These are phyloP conservation scores for Cosmia trapezina DNA, from an alignment of 2,888 invertebrate species.

Conservation along the genomic window DNA sequence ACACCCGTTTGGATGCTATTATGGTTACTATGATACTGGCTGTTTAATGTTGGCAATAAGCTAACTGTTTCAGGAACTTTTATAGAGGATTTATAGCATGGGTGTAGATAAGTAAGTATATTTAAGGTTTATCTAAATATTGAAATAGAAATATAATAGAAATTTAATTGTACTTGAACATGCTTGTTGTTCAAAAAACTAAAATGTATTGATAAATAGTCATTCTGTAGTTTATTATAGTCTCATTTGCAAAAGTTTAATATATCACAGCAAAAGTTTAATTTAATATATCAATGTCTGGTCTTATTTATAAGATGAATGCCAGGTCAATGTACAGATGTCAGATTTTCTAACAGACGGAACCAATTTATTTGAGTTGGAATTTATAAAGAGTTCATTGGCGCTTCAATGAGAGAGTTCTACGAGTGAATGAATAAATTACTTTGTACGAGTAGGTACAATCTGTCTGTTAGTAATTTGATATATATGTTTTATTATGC, in stretches of 20 bases:
- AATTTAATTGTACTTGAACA: not conserved
- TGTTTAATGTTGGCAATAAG: too few relatives aligned
- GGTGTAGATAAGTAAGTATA: too few relatives aligned
- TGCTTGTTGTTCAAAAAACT: not conserved
- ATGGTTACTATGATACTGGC: too few relatives aligned
- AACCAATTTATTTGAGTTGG: constrained; percentile 48
- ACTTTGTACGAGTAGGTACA: constrained; percentile 43
- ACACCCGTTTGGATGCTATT: too few relatives aligned
- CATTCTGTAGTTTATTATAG: not conserved
- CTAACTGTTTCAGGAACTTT: too few relatives aligned
- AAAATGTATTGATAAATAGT: constrained; percentile 12
- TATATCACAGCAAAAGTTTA: constrained; percentile 8
- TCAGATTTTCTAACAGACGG: constrained; percentile 42
- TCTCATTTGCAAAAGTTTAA: constrained; percentile 4
- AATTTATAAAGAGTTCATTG: constrained; percentile 58
- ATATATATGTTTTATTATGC: constrained; percentile 11
- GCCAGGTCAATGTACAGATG: constrained; percentile 39
- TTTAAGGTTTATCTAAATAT: constrained; percentile 12
- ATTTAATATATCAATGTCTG: constrained; percentile 21
- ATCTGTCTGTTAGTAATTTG: constrained; percentile 8
- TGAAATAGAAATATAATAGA: not conserved
- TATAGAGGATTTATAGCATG: too few relatives aligned
- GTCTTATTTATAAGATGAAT: constrained; percentile 29
- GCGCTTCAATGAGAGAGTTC: constrained; percentile 39
- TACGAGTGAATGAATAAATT: constrained; percentile 54